A percentile compares a stretch with the other conserved stretches of the same genome.
Evolutionary conservation across 1,140 invertebrate species (phyloP).

Genomic region (Heliconius hermathena): DNA sequence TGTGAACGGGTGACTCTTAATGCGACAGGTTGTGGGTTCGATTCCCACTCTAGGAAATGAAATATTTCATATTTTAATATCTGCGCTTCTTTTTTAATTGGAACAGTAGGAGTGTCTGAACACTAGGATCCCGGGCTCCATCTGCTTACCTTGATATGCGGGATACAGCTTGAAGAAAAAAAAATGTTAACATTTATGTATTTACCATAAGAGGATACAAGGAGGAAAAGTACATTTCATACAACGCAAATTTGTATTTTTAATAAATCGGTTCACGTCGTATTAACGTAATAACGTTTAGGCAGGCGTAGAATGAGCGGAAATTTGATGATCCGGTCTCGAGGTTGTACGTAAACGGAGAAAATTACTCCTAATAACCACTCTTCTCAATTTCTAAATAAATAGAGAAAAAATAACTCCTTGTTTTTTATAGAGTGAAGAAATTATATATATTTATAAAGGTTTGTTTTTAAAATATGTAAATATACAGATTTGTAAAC

Average conservation of each 20-base stretch:
- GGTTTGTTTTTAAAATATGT: no score
- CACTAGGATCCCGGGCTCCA: neutral
- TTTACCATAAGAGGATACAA: neutral
- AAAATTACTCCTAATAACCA: constrained; percentile 27
- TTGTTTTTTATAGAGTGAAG: neutral
- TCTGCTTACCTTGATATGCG: neutral
- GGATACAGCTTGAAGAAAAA: neutral
- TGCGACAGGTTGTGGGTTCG: no score
- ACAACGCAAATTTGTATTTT: constrained; percentile 2
- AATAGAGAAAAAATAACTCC: neutral
- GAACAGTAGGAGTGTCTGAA: neutral
- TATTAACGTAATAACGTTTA: constrained; percentile 24
- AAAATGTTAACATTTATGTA: neutral
- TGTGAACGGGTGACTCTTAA: no score
- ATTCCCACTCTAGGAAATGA: no score
- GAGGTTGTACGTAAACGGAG: constrained; percentile 26
- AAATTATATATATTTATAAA: no score
- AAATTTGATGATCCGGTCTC: constrained; percentile 31
- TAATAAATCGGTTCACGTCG: constrained; percentile 21
- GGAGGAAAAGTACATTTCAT: neutral
- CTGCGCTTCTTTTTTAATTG: no score
- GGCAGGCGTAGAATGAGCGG: constrained; percentile 24
- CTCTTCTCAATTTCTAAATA: neutral
- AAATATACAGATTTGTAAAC: no score
- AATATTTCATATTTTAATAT: neutral